Percentiles rank a stretch among this genome's conserved stretches.
phyloP scores from a whole-genome alignment of 2,797 vertebrate genomes.

The Oreortyx pictus region DNA sequence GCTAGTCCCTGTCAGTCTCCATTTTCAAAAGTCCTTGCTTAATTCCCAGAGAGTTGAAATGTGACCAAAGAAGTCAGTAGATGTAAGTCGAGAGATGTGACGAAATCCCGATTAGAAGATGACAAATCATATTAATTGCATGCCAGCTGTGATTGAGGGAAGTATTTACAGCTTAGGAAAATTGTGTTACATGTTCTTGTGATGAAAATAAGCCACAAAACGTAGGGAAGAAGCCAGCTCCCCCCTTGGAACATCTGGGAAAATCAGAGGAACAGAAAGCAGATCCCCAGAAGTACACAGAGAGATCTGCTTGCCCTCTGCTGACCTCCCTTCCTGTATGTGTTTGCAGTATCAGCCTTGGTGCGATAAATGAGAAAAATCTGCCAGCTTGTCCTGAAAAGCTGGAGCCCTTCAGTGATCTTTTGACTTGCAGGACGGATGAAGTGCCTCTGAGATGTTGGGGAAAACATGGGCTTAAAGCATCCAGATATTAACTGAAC shows the following conservation, averaged over 20 bases:
- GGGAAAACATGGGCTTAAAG: not conserved
- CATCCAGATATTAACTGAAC: not conserved
- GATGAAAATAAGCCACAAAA: slow-evolving; percentile 17
- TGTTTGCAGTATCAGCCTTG: not conserved
- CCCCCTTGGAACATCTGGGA: not conserved
- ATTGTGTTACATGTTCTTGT: not conserved
- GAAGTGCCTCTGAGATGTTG: not conserved
- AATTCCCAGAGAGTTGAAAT: not conserved
- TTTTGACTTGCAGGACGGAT: not conserved
- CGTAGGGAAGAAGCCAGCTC: not conserved
- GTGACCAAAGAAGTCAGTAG: not conserved
- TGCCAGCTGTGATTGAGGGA: not conserved
- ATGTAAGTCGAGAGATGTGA: not conserved
- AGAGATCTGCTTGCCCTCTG: not conserved
- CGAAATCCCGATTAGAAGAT: not conserved
- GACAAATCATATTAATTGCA: not conserved
- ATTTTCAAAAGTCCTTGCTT: not conserved
- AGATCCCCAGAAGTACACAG: not conserved
- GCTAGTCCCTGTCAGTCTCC: not conserved
- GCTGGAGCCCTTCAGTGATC: not conserved
- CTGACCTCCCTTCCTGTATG: not conserved
- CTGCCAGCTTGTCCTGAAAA: not conserved
- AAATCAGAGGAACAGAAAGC: not conserved
- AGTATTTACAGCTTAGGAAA: slow-evolving; percentile 1
- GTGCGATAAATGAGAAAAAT: not conserved